These are phyloP conservation scores for Leucopsar rothschildi DNA, from an alignment of 2,113 vertebrate genomes.

Conservation along the genomic window DNA sequence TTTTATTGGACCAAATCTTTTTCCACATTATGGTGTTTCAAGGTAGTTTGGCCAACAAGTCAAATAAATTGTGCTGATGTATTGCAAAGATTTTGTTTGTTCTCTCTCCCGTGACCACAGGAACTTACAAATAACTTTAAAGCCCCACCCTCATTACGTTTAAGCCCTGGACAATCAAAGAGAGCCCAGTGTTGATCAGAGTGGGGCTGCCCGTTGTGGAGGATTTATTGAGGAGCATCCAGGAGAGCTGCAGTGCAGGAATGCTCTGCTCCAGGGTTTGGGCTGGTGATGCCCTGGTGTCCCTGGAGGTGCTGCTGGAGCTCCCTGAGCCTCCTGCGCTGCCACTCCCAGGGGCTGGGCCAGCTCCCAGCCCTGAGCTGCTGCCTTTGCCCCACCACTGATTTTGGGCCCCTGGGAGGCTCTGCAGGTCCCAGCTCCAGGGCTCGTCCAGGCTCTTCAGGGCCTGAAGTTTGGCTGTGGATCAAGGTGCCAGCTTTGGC, in stretches of 20 bases:
- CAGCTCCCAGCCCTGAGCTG: rapidly evolving
- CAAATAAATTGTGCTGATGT: neutral
- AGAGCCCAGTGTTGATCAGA: neutral
- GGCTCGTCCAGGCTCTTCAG: neutral
- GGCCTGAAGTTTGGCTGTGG: neutral
- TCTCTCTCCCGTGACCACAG: neutral
- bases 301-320: neutral
- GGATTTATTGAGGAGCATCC: neutral
- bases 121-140: neutral
- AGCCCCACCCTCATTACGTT: neutral
- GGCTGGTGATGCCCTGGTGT: neutral
- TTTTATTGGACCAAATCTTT: neutral
- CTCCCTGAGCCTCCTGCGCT: neutral
- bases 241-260: neutral
- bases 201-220: neutral
- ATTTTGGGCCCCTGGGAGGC: neutral
- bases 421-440: rapidly evolving
- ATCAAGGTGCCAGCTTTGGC: no score
- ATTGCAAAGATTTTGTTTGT: neutral
- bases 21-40: neutral
- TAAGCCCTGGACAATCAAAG: neutral
- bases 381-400: rapidly evolving
- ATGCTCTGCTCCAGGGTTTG: rapidly evolving
- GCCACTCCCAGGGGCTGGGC: neutral
- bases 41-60: neutral